Base-by-base conservation (phyloP, 2,797 vertebrate genomes). In the Dipus sagitta region DNA sequence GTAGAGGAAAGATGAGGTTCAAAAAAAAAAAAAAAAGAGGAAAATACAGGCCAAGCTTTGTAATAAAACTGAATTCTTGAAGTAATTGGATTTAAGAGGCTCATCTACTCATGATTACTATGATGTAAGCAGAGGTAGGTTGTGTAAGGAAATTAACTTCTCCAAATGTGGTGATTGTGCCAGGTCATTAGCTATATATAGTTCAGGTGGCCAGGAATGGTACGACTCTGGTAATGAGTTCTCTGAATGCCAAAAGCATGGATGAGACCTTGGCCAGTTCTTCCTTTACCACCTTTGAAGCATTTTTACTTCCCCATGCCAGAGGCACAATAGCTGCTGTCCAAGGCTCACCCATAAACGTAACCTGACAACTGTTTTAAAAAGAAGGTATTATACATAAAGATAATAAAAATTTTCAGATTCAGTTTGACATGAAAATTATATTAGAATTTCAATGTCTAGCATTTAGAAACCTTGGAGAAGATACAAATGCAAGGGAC, bases 51-150 rank as follows among this genome's bases (percentile, higher is more conserved):
- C n/a, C 54, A 34, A 52, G 32, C n/a, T 38, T 58, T 62, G 28
- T 62, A n/a, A 58, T 78, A 65, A 77, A 85, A 76, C 47, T 71
- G 67, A 88, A 26, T 47, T 24, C 86, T 90, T 84, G 52, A 93
- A 65, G 6, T 67, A 60, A 84, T 47, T 89, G 52, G 23, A 42
- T 58, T 80, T 75, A 79, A 81, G 72, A 81, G 13, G 4, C 23
- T 60, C 26, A 26, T 26, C 58, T 78, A 8, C 52, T 68, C 13
- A 60, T 64, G 72, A 86, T 81, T 86, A 80, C 38, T 30, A 13
- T 65, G 62, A 54, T 82, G 2, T 58, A 76, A 86, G 58, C 54
- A 80, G 10, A 79, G 32, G 14, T 32, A 24, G 64, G 80, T 2
- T 18, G 32, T n/a, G 15, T 42, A 18, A 42, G 64, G n/a, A 93